Conservation (phyloP, 2,888 invertebrate genomes). For the Diogma glabrata region DNA sequence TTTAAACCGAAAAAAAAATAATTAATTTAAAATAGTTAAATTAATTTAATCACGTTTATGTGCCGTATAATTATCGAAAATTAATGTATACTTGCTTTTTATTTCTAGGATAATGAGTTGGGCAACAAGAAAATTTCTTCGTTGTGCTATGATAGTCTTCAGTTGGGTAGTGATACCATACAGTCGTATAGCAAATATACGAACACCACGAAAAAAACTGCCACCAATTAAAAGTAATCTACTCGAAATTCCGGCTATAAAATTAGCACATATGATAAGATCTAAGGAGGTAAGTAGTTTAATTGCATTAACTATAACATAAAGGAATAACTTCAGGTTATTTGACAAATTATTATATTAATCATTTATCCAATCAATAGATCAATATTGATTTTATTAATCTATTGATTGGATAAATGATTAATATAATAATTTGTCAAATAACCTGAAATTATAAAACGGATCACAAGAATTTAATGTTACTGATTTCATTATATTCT, state of each 20-base stretch:
- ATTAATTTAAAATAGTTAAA: background rate
- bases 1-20: background rate
- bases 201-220: constrained; percentile 45
- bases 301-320: too few relatives aligned
- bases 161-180: constrained; percentile 45
- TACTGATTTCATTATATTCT: too few relatives aligned
- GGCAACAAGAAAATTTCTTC: constrained; percentile 45
- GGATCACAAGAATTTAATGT: too few relatives aligned
- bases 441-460: too few relatives aligned
- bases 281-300: constrained; percentile 51
- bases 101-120: constrained; percentile 47
- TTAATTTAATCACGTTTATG: background rate
- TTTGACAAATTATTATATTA: too few relatives aligned
- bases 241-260: constrained; percentile 55
- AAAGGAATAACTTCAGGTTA: too few relatives aligned
- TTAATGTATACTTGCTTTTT: constrained; percentile 34
- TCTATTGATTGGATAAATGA: too few relatives aligned
- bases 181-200: constrained; percentile 37
- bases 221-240: constrained; percentile 55
- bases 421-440: too few relatives aligned
- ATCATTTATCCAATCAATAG: too few relatives aligned
- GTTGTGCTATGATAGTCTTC: constrained; percentile 46
- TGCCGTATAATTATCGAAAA: background rate
- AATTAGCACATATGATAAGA: constrained; percentile 59
- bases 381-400: too few relatives aligned